Percentiles rank a stretch among this genome's conserved stretches.
These are phyloP conservation scores for Myotis myotis DNA, from an alignment of 2,797 vertebrate species.

Conservation along the genomic window DNA sequence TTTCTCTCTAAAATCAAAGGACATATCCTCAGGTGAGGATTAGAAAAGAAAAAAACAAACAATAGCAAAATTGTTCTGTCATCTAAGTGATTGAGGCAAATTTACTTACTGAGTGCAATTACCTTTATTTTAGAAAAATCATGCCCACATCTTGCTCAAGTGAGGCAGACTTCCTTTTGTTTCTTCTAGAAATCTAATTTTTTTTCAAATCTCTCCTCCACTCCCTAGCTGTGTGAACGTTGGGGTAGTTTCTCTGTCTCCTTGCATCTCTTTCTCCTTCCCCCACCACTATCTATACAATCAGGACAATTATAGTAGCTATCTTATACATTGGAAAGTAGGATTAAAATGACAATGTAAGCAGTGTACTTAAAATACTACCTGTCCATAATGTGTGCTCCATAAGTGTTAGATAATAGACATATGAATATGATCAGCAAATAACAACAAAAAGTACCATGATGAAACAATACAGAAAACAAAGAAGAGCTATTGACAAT, in stretches of 20 bases:
- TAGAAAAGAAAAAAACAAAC: background rate
- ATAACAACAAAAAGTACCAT: background rate
- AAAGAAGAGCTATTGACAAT: background rate
- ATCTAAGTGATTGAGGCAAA: background rate
- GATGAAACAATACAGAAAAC: background rate
- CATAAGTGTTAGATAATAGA: background rate
- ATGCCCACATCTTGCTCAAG: background rate
- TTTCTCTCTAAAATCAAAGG: background rate
- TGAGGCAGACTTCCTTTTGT: background rate
- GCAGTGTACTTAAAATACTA: background rate
- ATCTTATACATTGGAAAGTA: background rate
- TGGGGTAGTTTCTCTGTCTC: background rate
- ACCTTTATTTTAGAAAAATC: background rate
- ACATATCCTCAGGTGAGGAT: background rate
- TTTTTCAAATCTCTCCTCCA: background rate
- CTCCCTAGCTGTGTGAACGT: background rate
- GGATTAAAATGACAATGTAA: background rate
- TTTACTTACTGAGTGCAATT: background rate
- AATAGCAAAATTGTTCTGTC: background rate
- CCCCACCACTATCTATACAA: background rate
- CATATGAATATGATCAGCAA: background rate
- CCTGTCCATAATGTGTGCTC: background rate
- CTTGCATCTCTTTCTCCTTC: background rate
- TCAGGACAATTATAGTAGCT: background rate
- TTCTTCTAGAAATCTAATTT: slow-evolving; percentile 45